A percentile compares a stretch with the other conserved stretches of the same genome.
Conservation (phyloP, 2,797 vertebrate genomes). For the Brachyrhaphis roseni region DNA sequence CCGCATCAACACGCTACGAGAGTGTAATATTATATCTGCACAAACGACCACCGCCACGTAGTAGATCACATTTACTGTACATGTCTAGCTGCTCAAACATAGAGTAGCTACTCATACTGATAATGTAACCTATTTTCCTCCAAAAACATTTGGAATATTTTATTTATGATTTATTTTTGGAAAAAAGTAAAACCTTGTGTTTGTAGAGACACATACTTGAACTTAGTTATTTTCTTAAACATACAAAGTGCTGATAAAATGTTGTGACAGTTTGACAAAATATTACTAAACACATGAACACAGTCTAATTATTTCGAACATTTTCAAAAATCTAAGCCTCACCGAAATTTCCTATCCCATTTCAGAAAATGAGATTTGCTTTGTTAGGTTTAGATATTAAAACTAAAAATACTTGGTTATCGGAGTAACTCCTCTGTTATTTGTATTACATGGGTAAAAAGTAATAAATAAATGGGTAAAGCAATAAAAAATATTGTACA, state of each 20-base stretch:
- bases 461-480: background rate
- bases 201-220: background rate
- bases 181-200: background rate
- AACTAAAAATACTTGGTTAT: background rate
- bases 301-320: background rate
- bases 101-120: too few species aligned
- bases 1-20: background rate
- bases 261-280: background rate
- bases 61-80: slow-evolving; percentile 8
- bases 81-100: background rate
- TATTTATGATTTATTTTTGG: background rate
- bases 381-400: background rate
- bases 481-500: background rate
- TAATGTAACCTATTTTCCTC: background rate
- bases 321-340: background rate
- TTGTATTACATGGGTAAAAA: background rate
- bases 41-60: background rate
- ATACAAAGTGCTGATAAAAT: background rate
- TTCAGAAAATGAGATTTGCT: background rate
- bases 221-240: background rate
- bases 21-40: slow-evolving; percentile 5
- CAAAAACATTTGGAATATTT: background rate
- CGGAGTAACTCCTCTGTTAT: background rate
- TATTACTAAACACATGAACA: background rate
- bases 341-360: background rate